Conservation (phyloP, 2,797 vertebrate genomes). For the Pyrocephalus nanus region DNA sequence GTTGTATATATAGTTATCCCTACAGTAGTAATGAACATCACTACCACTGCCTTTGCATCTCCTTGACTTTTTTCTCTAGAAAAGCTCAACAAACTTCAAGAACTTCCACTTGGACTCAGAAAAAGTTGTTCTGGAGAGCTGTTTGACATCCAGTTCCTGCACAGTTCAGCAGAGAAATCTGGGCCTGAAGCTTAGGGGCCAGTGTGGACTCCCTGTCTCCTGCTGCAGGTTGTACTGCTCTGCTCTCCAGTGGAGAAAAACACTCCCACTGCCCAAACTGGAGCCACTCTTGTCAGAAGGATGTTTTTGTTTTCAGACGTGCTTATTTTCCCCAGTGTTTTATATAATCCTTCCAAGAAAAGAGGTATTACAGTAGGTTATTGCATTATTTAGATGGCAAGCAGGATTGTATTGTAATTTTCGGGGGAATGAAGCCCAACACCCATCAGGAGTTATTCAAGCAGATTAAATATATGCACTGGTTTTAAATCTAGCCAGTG, state of each 20-base stretch:
- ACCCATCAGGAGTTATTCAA: not conserved
- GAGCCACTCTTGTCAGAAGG: not conserved
- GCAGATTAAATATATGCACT: constrained; percentile 20
- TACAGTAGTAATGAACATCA: not conserved
- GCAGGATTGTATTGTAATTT: constrained; percentile 28
- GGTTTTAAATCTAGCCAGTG: constrained; percentile 27
- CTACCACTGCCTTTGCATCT: not conserved
- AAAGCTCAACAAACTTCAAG: not conserved
- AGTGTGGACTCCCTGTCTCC: not conserved
- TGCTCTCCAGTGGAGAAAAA: not conserved
- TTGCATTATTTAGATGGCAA: constrained; percentile 26
- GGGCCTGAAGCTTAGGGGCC: not conserved
- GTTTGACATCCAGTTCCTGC: not conserved
- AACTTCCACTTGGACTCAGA: not conserved
- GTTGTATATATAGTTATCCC: not conserved
- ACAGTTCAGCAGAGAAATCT: not conserved
- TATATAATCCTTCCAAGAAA: not conserved
- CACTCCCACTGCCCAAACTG: not conserved
- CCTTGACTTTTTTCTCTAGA: not conserved
- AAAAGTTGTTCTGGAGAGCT: not conserved
- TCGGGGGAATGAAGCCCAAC: not conserved
- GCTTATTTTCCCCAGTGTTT: not conserved
- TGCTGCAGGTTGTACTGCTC: not conserved
- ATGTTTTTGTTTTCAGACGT: not conserved
- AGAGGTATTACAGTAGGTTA: not conserved